Evolutionary conservation across 35 echinoderm and acorn worm genomes (phyloP).

Genomic region (Eucidaris tribuloides): DNA sequence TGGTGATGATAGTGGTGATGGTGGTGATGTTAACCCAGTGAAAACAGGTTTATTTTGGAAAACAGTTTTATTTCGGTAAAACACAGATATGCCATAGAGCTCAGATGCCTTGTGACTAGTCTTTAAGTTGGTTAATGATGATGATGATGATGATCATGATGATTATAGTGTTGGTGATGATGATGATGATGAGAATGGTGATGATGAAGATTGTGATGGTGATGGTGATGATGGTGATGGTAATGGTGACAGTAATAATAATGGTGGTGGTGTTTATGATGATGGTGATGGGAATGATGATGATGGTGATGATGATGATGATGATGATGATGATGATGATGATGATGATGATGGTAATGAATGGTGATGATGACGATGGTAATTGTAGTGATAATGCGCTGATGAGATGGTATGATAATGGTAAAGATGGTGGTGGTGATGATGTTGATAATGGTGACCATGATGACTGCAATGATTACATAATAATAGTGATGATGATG

Average conservation of each 20-base stretch:
- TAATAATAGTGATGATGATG: too few relatives aligned
- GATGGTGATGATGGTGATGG: background rate
- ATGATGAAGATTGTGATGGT: background rate
- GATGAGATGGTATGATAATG: too few relatives aligned
- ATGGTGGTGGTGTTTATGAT: background rate
- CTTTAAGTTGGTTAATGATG: background rate
- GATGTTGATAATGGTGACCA: background rate
- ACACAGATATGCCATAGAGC: too few relatives aligned
- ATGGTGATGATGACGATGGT: background rate
- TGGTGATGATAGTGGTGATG: background rate
- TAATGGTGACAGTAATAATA: background rate
- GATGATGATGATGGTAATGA: background rate
- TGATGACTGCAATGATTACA: too few relatives aligned
- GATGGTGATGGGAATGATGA: background rate
- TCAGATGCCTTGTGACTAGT: background rate
- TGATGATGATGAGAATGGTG: background rate
- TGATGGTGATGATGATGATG: background rate
- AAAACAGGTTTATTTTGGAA: too few relatives aligned
- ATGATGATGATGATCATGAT: background rate
- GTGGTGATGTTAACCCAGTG: too few relatives aligned
- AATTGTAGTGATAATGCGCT: background rate
- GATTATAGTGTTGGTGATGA: background rate
- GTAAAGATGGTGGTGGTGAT: background rate
- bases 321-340: slow-evolving; percentile 16
- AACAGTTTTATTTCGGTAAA: too few relatives aligned